phyloP scores from a whole-genome alignment of 37 sponge, comb jelly and placozoan species.

The Petrosia ficiformis region DNA sequence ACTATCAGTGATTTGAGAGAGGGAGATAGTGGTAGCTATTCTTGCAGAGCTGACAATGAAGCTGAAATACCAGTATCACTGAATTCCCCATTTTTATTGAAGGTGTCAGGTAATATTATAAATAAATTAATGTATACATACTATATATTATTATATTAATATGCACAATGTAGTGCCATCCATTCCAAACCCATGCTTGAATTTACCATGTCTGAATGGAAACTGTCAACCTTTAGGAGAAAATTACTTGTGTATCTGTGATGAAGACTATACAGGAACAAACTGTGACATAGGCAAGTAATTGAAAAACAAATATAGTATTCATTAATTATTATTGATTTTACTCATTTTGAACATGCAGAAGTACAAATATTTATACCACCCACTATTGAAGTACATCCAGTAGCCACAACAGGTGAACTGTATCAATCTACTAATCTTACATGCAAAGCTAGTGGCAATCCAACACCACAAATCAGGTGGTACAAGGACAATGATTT shows the following conservation, averaged over 20 bases:
- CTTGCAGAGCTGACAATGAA: constrained; percentile 5
- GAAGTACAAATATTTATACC: no score
- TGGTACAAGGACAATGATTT: constrained; percentile 44
- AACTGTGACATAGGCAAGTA: no score
- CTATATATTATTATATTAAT: neutral
- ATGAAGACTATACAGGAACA: no score
- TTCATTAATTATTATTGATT: no score
- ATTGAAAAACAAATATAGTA: no score
- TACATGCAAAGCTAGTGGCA: constrained; percentile 23
- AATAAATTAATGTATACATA: neutral
- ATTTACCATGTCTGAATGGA: constrained; percentile 29
- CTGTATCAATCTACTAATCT: neutral
- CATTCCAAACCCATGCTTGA: neutral
- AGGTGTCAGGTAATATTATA: neutral
- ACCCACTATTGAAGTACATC: neutral
- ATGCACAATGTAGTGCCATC: no score
- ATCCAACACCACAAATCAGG: constrained; percentile 32
- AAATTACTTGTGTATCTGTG: no score
- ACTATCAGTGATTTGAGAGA: constrained; percentile 8
- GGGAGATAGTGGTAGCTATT: constrained; percentile 14
- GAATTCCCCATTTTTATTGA: neutral
- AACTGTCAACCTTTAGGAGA: no score
- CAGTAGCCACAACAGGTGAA: neutral
- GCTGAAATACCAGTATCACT: neutral
- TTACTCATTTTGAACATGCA: no score